Evolutionary conservation across 2,113 vertebrate genomes (phyloP).

Genomic region (Coryphaenoides rupestris): DNA sequence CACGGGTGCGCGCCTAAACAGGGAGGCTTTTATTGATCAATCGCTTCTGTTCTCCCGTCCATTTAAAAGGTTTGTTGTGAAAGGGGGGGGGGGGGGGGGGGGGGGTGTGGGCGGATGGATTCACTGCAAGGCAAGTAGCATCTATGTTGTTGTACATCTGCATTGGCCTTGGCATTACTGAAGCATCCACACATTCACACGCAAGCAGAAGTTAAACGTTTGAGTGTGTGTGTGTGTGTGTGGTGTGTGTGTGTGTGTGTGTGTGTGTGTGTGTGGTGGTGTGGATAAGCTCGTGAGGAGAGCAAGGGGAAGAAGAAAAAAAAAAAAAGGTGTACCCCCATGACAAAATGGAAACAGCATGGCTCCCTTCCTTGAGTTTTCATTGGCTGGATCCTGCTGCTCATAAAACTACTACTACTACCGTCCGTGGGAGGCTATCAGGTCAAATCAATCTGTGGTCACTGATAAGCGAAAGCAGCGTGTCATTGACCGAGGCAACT

Average conservation of each 20-base stretch:
- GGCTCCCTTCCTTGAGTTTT: slow-evolving; percentile 13
- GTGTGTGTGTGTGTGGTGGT: too few species aligned
- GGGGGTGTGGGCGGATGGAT: slow-evolving; percentile 11
- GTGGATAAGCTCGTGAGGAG: too few species aligned
- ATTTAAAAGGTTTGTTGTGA: slow-evolving; percentile 40
- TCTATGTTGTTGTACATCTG: too few species aligned
- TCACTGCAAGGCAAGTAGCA: slow-evolving; percentile 22
- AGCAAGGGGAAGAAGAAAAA: not conserved
- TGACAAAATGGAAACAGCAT: slow-evolving; percentile 39
- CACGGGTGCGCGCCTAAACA: slow-evolving; percentile 18
- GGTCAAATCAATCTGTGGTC: slow-evolving; percentile 38
- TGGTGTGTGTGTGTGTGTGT: too few species aligned
- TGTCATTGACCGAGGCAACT: slow-evolving; percentile 59
- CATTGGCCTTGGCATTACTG: slow-evolving; percentile 37
- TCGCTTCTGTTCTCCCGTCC: slow-evolving; percentile 36
- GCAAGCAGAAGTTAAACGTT: not conserved
- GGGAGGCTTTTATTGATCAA: slow-evolving; percentile 50
- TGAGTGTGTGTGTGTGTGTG: too few species aligned
- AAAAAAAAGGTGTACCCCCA: slow-evolving; percentile 9
- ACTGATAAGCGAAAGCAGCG: slow-evolving; percentile 52
- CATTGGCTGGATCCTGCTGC: slow-evolving; percentile 15
- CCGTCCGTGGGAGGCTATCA: too few species aligned
- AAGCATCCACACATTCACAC: slow-evolving; percentile 37
- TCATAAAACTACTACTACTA: slow-evolving; percentile 53
- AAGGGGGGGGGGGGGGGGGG: too few species aligned